A percentile compares a stretch with the other conserved stretches of the same genome.
phyloP scores from a whole-genome alignment of 2,888 invertebrate genomes.

The Agonopterix arenella region DNA sequence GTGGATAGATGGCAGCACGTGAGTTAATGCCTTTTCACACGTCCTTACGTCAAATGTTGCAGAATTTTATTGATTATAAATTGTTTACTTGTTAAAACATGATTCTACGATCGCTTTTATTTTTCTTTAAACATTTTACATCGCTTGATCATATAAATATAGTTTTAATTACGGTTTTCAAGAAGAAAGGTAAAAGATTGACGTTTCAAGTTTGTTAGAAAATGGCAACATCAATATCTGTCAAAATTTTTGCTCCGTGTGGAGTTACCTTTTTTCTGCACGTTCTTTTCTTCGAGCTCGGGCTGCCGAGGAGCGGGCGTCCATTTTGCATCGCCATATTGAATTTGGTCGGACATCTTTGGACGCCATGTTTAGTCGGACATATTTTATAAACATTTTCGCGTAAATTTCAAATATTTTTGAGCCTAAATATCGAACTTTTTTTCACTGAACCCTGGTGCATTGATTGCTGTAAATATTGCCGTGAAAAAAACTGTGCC shows the following conservation, averaged over 20 bases:
- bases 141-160: no score
- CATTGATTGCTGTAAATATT: constrained; percentile 54
- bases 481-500: constrained; percentile 57
- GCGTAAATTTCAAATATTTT: constrained; percentile 78
- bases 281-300: constrained; percentile 30
- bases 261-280: constrained; percentile 38
- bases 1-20: constrained; percentile 25
- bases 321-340: constrained; percentile 78
- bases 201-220: background rate
- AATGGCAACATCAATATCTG: constrained; percentile 32
- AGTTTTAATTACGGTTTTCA: no score
- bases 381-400: constrained; percentile 85
- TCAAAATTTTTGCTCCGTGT: constrained; percentile 22
- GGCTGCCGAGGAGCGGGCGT: constrained; percentile 54
- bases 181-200: no score
- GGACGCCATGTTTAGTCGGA: constrained; percentile 85
- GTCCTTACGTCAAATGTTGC: no score
- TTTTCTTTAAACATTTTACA: no score
- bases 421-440: constrained; percentile 66
- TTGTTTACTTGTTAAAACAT: no score
- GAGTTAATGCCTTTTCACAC: no score
- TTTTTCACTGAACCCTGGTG: constrained; percentile 67
- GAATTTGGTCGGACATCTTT: constrained; percentile 81
- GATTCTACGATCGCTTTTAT: no score
- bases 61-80: no score